phyloP scores from a whole-genome alignment of 2,113 vertebrate genomes.

The Alectura lathami region DNA sequence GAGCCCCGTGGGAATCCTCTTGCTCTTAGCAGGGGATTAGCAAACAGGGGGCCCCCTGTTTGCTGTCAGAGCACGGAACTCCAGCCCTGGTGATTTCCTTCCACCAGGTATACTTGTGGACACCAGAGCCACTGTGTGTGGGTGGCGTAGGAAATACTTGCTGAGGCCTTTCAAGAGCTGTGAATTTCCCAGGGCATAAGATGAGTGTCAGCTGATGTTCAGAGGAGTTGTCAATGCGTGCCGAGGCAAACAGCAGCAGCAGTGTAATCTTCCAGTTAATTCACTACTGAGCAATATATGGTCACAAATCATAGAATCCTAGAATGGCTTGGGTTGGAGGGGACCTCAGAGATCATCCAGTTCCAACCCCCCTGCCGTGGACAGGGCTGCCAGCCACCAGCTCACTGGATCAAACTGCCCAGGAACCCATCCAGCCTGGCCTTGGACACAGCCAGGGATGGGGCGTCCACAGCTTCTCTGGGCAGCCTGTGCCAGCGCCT shows the following conservation, averaged over 20 bases:
- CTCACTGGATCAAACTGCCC: too few relatives aligned
- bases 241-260: not conserved
- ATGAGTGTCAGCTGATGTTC: not conserved
- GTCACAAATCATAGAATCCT: too few relatives aligned
- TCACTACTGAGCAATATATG: not conserved
- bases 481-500: too few relatives aligned
- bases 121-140: not conserved
- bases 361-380: too few relatives aligned
- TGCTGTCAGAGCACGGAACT: fast-evolving
- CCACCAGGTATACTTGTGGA: not conserved
- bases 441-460: too few relatives aligned
- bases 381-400: too few relatives aligned
- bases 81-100: not conserved
- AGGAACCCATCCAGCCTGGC: too few relatives aligned
- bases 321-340: too few relatives aligned
- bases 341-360: too few relatives aligned
- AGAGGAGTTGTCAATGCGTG: not conserved
- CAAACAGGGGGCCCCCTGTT: too few relatives aligned
- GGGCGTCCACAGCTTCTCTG: too few relatives aligned
- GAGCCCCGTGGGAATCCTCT: fast-evolving
- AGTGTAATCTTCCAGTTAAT: not conserved
- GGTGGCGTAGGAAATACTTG: not conserved
- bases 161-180: not conserved
- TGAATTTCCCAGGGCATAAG: not conserved
- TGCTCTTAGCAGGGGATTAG: not conserved